Percentiles rank a stretch among this genome's conserved stretches.
Conservation (phyloP, 1,140 invertebrate species). For the Stegodyphus dumicola region DNA sequence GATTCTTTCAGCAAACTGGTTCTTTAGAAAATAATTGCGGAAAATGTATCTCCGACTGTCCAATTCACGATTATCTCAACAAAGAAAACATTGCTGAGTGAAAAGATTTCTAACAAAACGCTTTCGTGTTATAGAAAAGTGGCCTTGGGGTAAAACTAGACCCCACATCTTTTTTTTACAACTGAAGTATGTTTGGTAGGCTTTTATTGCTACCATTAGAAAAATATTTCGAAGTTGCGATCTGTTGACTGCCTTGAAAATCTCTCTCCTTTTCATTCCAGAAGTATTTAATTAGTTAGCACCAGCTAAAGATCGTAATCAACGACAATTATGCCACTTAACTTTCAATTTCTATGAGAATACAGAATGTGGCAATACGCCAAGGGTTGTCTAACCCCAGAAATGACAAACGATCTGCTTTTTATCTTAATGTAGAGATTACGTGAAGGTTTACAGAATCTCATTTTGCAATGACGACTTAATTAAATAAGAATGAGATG, state of each 20-base stretch:
- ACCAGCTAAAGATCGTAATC: slow-evolving; percentile 20
- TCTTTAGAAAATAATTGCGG: too few species aligned
- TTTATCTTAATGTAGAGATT: neutral
- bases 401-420: slow-evolving; percentile 22
- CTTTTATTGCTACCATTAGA: too few species aligned
- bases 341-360: slow-evolving; percentile 21
- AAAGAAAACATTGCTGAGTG: too few species aligned
- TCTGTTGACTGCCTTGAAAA: slow-evolving; percentile 24
- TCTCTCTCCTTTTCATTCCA: neutral
- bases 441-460: slow-evolving; percentile 16
- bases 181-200: too few species aligned
- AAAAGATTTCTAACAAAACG: too few species aligned
- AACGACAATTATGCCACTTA: slow-evolving; percentile 24
- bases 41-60: too few species aligned
- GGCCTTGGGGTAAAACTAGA: too few species aligned
- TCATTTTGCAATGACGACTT: neutral
- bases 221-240: neutral
- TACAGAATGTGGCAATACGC: neutral
- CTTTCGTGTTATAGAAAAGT: too few species aligned
- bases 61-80: too few species aligned
- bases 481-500: too few species aligned
- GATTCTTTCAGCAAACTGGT: too few species aligned
- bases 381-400: neutral
- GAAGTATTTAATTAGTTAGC: neutral
- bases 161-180: too few species aligned